Evolutionary conservation across 1,140 invertebrate species (phyloP).

Genomic region (Bombus polaris): DNA sequence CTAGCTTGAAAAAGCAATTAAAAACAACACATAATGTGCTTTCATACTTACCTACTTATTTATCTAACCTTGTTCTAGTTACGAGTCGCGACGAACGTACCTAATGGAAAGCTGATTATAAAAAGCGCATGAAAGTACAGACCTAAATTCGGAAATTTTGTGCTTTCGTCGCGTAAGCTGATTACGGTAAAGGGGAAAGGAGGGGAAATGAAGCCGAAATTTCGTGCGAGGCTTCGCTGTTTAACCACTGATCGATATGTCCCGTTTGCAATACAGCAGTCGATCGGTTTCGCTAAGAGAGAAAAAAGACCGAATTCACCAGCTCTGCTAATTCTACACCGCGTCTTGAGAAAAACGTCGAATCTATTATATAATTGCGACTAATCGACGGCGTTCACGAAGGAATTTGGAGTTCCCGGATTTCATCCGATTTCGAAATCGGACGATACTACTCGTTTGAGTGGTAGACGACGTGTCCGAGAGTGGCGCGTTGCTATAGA

Average conservation of each 20-base stretch:
- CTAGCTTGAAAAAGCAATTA: background rate
- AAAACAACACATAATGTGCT: background rate
- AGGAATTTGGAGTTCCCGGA: background rate
- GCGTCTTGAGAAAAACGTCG: background rate
- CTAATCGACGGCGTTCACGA: background rate
- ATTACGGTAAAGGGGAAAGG: background rate
- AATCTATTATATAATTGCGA: background rate
- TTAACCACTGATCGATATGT: constrained; percentile 46
- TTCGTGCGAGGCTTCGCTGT: constrained; percentile 25
- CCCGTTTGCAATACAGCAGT: constrained; percentile 1
- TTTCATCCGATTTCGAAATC: constrained; percentile 56
- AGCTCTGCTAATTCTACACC: background rate
- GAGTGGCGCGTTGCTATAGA: constrained; percentile 69
- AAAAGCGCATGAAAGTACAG: background rate
- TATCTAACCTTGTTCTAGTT: no score
- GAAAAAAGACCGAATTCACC: no score
- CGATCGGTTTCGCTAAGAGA: background rate
- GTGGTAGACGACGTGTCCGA: constrained; percentile 67
- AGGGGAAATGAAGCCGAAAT: constrained; percentile 7
- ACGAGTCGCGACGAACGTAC: no score
- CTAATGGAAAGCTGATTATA: background rate
- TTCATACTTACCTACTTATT: no score
- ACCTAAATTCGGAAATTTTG: background rate
- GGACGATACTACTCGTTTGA: constrained; percentile 58
- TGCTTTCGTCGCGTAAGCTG: constrained; percentile 13